Evolutionary conservation across 2,113 vertebrate genomes (phyloP).

Genomic region (Cebidichthys violaceus): DNA sequence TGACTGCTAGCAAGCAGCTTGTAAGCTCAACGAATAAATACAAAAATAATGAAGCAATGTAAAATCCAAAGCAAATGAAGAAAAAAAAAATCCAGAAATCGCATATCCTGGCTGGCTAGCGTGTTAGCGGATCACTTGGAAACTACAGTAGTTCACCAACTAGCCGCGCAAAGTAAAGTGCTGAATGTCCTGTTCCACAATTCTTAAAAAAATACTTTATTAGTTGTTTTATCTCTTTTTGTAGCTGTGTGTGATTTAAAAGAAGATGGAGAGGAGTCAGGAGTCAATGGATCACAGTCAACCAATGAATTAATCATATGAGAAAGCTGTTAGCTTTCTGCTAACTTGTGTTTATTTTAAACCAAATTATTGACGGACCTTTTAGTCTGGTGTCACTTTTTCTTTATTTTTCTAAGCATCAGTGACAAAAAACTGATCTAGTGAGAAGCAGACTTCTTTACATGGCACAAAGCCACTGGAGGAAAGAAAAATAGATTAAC

Average conservation of each 20-base stretch:
- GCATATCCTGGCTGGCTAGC: not conserved
- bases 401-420: conserved; percentile 26
- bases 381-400: conserved; percentile 23
- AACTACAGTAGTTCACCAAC: not conserved
- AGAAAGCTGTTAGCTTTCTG: not conserved
- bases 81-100: not conserved
- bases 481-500: conserved; percentile 21
- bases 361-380: conserved; percentile 28
- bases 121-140: not conserved
- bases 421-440: conserved; percentile 21
- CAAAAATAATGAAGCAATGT: not conserved
- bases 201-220: not conserved
- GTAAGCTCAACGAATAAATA: not conserved
- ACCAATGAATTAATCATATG: conserved; percentile 1
- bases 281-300: not conserved
- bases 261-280: not conserved
- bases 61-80: not conserved
- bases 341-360: conserved; percentile 22
- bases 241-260: not conserved
- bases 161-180: not conserved
- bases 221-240: not conserved
- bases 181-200: not conserved
- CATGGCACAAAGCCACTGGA: conserved; percentile 20
- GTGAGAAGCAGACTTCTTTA: not conserved
- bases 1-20: not conserved